phyloP scores from a whole-genome alignment of 2,113 vertebrate species.

The Chamaea fasciata region DNA sequence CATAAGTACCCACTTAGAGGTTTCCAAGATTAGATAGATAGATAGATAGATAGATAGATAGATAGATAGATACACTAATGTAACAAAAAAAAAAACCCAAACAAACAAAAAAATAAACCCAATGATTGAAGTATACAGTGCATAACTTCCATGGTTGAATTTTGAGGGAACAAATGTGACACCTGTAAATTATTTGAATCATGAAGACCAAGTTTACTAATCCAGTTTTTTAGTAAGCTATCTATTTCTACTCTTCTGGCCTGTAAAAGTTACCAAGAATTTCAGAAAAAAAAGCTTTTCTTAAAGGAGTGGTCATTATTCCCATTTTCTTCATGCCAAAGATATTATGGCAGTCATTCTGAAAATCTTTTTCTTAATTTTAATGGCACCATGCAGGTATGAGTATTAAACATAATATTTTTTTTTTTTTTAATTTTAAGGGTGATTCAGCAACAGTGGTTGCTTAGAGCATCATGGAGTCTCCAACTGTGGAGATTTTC shows the following conservation, averaged over 20 bases:
- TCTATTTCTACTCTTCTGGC: neutral
- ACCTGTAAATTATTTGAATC: neutral
- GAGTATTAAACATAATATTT: neutral
- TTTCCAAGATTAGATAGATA: neutral
- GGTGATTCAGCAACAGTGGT: neutral
- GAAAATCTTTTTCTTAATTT: neutral
- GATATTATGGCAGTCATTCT: neutral
- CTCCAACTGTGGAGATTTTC: neutral
- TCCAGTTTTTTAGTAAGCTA: neutral
- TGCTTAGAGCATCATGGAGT: rapidly evolving
- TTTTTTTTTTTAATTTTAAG: no score
- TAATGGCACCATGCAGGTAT: neutral
- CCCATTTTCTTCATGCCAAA: neutral
- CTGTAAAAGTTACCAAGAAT: neutral
- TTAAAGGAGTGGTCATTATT: neutral
- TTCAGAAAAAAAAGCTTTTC: neutral
- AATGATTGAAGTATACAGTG: neutral
- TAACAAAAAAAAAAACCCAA: neutral
- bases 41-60: no score
- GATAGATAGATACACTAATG: neutral
- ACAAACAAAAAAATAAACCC: neutral
- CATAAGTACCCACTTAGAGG: neutral
- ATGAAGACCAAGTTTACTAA: neutral
- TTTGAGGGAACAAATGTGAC: neutral
- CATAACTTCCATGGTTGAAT: neutral